Evolutionary conservation across 2,888 invertebrate species (phyloP), one percentile per base, ranked within the genome.

Genomic region (Calliopum simillimum): DNA sequence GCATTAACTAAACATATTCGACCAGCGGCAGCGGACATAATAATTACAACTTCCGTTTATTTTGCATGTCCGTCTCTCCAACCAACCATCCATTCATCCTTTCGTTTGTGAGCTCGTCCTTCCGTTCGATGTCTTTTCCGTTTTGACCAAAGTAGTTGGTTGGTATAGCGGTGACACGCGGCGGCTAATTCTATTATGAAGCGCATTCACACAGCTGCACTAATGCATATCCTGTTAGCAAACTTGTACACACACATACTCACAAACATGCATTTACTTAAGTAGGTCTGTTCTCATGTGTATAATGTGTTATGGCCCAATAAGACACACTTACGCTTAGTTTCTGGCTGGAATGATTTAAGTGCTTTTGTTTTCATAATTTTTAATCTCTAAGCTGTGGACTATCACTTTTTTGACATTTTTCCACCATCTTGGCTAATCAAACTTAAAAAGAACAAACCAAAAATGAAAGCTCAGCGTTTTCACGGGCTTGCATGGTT

Each of bases 1-100:
- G 58, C 67, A 67, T 67, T 67, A 59, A 41, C 49, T 23, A 63
- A 67, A 62, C 70, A 70, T 67, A 70, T 70, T 67, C 70, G 62
- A 56, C 53, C 16, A 62, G 74, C 65, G 68, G 59, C 33, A 71
- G 74, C 71, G 76, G 73, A 77, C 79, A 82, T 78, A 76, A 75
- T 83, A 83, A 83, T 83, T 83, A 84, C 80, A 78, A 82, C 81
- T 82, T 83, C 83, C 84, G 59, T 8, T 25, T 46, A 46, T 2
- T 11, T 33, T 12, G 14, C 46, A 46, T 33, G 19, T 19, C 41
- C 21, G 16, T 58, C 25, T 6, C 19, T 53, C 19, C 53, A 13
- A 19, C 41, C 62, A 70, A 71, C 61, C 69, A 58, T 70, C 69
- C 71, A 68, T 71, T 73, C 71, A 71, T 72, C 73, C 58, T 67